A percentile compares a stretch with the other conserved stretches of the same genome.
phyloP scores from a whole-genome alignment of 2,797 vertebrate species.

The Danio choprae region DNA sequence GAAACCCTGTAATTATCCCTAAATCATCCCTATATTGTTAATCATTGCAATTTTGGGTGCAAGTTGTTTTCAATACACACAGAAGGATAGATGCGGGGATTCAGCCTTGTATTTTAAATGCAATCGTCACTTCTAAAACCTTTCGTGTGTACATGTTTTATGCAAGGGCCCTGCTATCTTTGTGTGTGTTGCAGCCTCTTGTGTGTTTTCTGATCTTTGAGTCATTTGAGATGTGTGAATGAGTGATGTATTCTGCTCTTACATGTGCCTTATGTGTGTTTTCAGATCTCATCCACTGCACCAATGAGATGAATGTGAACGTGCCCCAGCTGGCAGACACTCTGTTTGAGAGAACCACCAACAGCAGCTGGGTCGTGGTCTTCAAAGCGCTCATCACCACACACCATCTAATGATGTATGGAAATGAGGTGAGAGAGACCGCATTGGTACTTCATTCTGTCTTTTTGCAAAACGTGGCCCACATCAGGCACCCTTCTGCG shows the following conservation, averaged over 20 bases:
- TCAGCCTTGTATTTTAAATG: too few relatives aligned
- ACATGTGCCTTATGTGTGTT: constrained; percentile 9
- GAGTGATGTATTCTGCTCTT: constrained; percentile 10
- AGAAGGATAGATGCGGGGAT: too few relatives aligned
- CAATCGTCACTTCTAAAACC: too few relatives aligned
- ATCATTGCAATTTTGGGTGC: too few relatives aligned
- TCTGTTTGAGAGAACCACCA: constrained; percentile 87
- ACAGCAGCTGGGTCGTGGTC: constrained; percentile 95
- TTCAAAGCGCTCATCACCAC: constrained; percentile 96
- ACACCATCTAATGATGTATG: constrained; percentile 96
- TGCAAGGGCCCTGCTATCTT: not conserved
- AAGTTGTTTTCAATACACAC: too few relatives aligned
- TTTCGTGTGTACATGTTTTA: not conserved
- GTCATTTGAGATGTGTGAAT: not conserved
- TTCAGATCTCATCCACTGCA: constrained; percentile 92
- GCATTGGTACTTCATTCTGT: not conserved
- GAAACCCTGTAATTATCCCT: too few relatives aligned
- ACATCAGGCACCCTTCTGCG: not conserved
- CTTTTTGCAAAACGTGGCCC: too few relatives aligned
- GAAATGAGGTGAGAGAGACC: constrained; percentile 86
- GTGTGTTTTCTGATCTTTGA: not conserved
- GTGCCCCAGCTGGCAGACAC: constrained; percentile 90
- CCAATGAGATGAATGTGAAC: constrained; percentile 94
- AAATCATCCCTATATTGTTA: too few relatives aligned
- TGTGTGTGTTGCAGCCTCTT: constrained; percentile 15